A percentile compares a stretch with the other conserved stretches of the same genome.
These are phyloP conservation scores for Dasyprocta punctata DNA, from an alignment of 2,113 vertebrate species.

Conservation along the genomic window DNA sequence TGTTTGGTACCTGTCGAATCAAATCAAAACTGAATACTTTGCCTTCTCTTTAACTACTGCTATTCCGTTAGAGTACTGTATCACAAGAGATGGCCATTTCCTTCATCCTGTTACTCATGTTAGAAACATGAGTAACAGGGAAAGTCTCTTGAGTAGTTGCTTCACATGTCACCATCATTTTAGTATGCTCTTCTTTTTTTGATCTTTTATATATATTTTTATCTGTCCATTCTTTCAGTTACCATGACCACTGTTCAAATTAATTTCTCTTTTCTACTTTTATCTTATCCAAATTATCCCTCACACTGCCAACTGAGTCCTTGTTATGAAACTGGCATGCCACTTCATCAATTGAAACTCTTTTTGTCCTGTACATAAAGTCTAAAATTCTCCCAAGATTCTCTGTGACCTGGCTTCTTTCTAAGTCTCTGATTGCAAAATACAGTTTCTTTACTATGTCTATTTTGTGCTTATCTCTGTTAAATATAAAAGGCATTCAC, in stretches of 20 bases:
- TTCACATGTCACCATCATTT: not conserved
- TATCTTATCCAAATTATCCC: not conserved
- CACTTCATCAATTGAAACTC: not conserved
- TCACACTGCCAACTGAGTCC: not conserved
- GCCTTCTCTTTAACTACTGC: not conserved
- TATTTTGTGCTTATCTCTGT: not conserved
- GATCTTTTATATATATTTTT: not conserved
- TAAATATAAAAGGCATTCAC: not conserved
- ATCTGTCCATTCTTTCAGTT: not conserved
- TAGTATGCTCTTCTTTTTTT: not conserved
- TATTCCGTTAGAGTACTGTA: not conserved
- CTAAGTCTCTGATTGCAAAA: not conserved
- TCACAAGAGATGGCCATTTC: not conserved
- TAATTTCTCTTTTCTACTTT: not conserved
- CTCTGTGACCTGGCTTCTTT: not conserved
- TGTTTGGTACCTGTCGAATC: not conserved
- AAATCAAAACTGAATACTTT: not conserved
- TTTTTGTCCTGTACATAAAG: not conserved
- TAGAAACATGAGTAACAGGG: conserved; percentile 1
- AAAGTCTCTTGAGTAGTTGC: not conserved
- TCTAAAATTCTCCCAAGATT: not conserved
- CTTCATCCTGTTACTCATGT: not conserved
- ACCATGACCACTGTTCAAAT: not conserved
- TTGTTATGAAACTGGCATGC: not conserved
- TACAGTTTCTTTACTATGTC: not conserved